phyloP scores from a whole-genome alignment of 2,113 vertebrate species.

The Seriola quinqueradiata region DNA sequence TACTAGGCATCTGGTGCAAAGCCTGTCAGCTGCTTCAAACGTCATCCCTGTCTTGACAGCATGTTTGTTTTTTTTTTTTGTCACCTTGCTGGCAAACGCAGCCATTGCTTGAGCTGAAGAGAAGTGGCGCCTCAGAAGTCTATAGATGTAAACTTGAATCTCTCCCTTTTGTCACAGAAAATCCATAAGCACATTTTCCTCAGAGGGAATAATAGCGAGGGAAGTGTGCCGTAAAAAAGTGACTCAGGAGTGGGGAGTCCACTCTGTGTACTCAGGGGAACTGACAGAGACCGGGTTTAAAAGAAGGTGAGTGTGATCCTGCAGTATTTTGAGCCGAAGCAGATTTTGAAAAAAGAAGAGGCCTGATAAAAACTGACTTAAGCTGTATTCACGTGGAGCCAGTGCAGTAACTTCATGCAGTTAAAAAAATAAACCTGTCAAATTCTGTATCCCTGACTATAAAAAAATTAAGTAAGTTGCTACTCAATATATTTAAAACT shows the following conservation, averaged over 20 bases:
- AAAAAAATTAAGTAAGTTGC: not conserved
- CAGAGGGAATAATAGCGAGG: conserved; percentile 28
- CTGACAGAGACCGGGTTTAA: conserved; percentile 17
- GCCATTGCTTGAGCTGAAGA: conserved; percentile 16
- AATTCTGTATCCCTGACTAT: not conserved
- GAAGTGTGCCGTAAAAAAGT: conserved; percentile 6
- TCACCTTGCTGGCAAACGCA: conserved; percentile 41
- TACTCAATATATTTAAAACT: no score
- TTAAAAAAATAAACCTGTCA: not conserved
- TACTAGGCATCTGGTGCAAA: conserved; percentile 36
- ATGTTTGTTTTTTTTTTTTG: conserved; percentile 18
- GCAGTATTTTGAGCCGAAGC: not conserved
- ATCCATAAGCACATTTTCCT: conserved; percentile 45
- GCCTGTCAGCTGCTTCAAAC: conserved; percentile 49
- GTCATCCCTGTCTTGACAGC: conserved; percentile 25
- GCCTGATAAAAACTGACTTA: conserved; percentile 19
- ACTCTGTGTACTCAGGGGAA: conserved; percentile 29
- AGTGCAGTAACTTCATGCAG: not conserved
- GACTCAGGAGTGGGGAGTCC: conserved; percentile 40
- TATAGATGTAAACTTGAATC: conserved; percentile 31
- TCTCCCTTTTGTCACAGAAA: conserved; percentile 42
- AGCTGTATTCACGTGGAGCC: not conserved
- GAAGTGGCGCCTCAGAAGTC: not conserved
- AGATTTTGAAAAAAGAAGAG: conserved; percentile 26
- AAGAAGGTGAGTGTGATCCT: conserved; percentile 26